phyloP scores from a whole-genome alignment of 2,888 invertebrate genomes.

The Lampropteryx suffumata region DNA sequence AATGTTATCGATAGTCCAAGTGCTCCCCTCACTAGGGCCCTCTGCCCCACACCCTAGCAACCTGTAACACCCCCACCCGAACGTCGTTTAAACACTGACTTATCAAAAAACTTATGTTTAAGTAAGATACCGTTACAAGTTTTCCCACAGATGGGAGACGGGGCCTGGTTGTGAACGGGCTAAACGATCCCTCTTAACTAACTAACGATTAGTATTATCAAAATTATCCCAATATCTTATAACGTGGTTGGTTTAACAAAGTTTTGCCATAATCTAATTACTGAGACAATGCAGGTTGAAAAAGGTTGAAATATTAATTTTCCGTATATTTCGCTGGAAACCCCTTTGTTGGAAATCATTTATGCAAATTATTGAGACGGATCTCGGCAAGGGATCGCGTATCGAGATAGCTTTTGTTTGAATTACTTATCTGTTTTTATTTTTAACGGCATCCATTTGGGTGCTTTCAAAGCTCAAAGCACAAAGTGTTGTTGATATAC shows the following conservation, averaged over 20 bases:
- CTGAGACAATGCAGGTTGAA: slow-evolving; percentile 42
- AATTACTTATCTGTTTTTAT: slow-evolving; percentile 38
- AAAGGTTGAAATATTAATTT: slow-evolving; percentile 41
- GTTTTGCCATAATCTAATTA: slow-evolving; percentile 46
- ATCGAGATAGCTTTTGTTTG: slow-evolving; percentile 34
- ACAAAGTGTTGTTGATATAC: slow-evolving; percentile 29
- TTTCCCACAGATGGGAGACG: slow-evolving; percentile 50
- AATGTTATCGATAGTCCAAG: slow-evolving; percentile 36
- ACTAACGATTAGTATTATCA: slow-evolving; percentile 11
- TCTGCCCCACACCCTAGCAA: slow-evolving; percentile 65
- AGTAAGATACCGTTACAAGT: slow-evolving; percentile 72
- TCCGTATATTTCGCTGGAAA: slow-evolving; percentile 33
- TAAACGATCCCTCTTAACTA: slow-evolving; percentile 39
- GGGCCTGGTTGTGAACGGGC: slow-evolving; percentile 35
- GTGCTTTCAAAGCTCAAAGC: slow-evolving; percentile 27
- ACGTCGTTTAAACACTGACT: slow-evolving; percentile 80
- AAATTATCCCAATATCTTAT: slow-evolving; percentile 11
- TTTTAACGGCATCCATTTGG: slow-evolving; percentile 24
- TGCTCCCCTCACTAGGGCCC: slow-evolving; percentile 46
- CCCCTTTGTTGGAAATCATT: slow-evolving; percentile 35
- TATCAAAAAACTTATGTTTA: slow-evolving; percentile 82
- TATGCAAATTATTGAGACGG: slow-evolving; percentile 36
- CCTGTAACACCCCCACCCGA: slow-evolving; percentile 73
- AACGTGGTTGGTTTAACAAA: slow-evolving; percentile 29
- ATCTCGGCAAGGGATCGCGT: slow-evolving; percentile 14